These are phyloP conservation scores for Sakesphorus luctuosus DNA, from an alignment of 2,113 vertebrate genomes.

Conservation along the genomic window DNA sequence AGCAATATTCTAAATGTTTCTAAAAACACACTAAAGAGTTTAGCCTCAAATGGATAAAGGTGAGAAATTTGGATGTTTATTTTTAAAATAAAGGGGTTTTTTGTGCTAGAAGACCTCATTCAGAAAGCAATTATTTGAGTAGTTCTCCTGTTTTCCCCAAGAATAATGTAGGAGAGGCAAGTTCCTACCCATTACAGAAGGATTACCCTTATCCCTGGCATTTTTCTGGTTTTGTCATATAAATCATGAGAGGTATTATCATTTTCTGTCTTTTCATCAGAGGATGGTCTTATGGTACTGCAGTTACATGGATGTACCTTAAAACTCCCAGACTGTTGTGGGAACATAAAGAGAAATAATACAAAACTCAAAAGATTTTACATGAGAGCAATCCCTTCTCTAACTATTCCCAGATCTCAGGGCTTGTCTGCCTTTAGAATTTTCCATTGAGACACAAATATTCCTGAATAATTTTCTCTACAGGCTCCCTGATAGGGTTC, in stretches of 20 bases:
- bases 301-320: not conserved
- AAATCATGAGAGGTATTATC: not conserved
- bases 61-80: not conserved
- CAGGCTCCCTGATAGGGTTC: not conserved
- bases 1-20: not conserved
- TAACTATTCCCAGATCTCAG: not conserved
- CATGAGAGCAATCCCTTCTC: not conserved
- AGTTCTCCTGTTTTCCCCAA: not conserved
- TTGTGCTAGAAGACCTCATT: not conserved
- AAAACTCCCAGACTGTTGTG: not conserved
- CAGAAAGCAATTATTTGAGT: not conserved
- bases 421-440: not conserved
- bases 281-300: not conserved
- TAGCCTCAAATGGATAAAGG: not conserved
- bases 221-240: not conserved
- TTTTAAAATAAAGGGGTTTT: not conserved
- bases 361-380: not conserved
- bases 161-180: not conserved
- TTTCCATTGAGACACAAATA: not conserved
- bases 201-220: not conserved
- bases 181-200: not conserved
- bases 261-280: not conserved
- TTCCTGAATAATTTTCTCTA: not conserved
- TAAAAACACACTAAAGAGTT: not conserved
- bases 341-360: not conserved